These are phyloP conservation scores for Apodemus sylvaticus DNA, from an alignment of 2,113 vertebrate species.

Conservation along the genomic window DNA sequence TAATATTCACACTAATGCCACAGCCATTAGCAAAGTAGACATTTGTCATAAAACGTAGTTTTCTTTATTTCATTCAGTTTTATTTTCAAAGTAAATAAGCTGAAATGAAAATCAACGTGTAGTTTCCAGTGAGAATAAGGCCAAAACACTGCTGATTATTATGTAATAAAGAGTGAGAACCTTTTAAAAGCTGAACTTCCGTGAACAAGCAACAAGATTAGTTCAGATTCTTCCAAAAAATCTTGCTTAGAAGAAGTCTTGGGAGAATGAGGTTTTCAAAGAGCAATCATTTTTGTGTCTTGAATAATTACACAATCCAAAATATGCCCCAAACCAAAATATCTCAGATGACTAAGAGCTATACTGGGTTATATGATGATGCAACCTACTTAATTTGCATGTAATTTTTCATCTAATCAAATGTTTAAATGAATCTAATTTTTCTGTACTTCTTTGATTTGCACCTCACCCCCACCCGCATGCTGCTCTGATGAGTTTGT, in stretches of 20 bases:
- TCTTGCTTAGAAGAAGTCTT: not conserved
- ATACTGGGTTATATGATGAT: constrained; percentile 40
- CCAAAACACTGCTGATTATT: not conserved
- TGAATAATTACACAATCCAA: constrained; percentile 30
- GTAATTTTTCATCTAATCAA: constrained; percentile 59
- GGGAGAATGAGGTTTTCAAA: constrained; percentile 35
- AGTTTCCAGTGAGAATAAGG: not conserved
- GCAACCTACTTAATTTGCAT: constrained; percentile 61
- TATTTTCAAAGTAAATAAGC: constrained; percentile 35
- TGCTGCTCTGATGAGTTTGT: not conserved
- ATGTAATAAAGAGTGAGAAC: not conserved
- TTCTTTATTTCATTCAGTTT: not conserved
- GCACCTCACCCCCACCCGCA: not conserved
- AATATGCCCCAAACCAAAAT: constrained; percentile 33
- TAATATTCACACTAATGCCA: not conserved
- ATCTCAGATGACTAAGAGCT: constrained; percentile 65
- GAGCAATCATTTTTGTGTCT: constrained; percentile 49
- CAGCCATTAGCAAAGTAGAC: not conserved
- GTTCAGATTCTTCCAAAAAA: not conserved
- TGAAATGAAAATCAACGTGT: not conserved
- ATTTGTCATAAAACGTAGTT: not conserved
- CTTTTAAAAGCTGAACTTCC: not conserved
- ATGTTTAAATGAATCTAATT: constrained; percentile 33
- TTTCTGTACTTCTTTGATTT: not conserved
- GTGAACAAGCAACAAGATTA: not conserved